Evolutionary conservation across 2,113 vertebrate species (phyloP), one percentile per base, ranked within the genome.

Genomic region (Nothobranchius kuhntae): DNA sequence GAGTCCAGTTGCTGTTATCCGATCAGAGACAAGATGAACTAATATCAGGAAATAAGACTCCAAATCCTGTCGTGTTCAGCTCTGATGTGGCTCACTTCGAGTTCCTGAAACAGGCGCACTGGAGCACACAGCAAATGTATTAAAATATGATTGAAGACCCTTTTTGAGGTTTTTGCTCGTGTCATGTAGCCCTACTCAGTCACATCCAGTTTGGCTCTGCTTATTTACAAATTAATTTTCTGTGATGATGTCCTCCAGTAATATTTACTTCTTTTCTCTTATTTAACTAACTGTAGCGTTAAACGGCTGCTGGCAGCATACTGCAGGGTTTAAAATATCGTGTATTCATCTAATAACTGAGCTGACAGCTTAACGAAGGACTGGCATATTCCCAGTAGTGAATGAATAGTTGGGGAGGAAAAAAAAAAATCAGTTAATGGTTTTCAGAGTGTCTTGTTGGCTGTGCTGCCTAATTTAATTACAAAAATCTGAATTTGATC

Each of bases 401-500:
- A 26, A 13, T 45, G 10, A 46, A 47, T 35, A 7, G 24, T 26
- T 61, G 4, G 13, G 9, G 13, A 7, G 21, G 13, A 5, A 26
- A 21, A 21, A 21, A 21, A 21, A 21, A 21, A 21, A 21, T 21
- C 21, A 21, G 21, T 21, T 21, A 14, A 24, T 12, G 26, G 46
- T 61, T 0, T 61, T 54, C 21, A 61, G 40, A 48, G 8, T 62
- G 45, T 42, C 53, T 3, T 53, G 46, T 15, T 46, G 52, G 64
- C 9, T 9, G 36, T 12, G 2, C 15, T 15, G 4, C 40, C 56
- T 59, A 62, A 54, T 79, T n/a, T 53, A n/a, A 47, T 66, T 42
- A 46, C 52, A 61, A 21, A 24, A 57, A 52, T 64, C 9, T 54
- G 26, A 68, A 38, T 54, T 30, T 52, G 12, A 67, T 26, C 8